phyloP scores from a whole-genome alignment of 2,888 invertebrate genomes.

The Cantharis lateralis region DNA sequence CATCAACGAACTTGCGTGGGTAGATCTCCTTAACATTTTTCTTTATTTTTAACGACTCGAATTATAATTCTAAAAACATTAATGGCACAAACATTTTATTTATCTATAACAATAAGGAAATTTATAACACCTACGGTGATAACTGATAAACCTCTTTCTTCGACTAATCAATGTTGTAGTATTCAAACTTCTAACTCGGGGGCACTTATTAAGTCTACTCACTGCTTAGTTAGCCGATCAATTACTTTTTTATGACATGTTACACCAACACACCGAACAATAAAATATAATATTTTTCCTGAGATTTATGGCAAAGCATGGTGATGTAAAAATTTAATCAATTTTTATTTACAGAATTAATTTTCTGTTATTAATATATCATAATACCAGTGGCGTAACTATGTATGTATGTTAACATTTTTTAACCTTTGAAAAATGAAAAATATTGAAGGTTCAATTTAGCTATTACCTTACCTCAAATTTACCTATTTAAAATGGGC shows the following conservation, averaged over 20 bases:
- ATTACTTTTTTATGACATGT: background rate
- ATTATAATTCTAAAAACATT: background rate
- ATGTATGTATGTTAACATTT: too few relatives aligned
- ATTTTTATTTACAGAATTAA: background rate
- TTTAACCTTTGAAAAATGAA: too few relatives aligned
- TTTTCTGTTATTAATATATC: background rate
- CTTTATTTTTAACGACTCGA: background rate
- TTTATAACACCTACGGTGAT: background rate
- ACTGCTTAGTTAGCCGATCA: background rate
- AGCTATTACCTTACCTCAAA: too few relatives aligned
- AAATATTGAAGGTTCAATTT: too few relatives aligned
- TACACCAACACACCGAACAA: background rate
- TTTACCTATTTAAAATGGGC: too few relatives aligned
- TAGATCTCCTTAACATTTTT: background rate
- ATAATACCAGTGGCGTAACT: background rate
- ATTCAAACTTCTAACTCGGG: background rate
- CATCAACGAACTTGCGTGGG: background rate
- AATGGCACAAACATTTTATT: background rate
- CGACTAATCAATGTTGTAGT: background rate
- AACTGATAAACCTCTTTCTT: background rate
- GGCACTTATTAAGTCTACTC: background rate
- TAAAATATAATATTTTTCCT: background rate
- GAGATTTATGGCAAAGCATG: background rate
- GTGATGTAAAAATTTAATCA: background rate
- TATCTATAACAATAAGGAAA: background rate